Evolutionary conservation across 2,113 vertebrate genomes (phyloP).

Genomic region (Rhadina sibilatrix): DNA sequence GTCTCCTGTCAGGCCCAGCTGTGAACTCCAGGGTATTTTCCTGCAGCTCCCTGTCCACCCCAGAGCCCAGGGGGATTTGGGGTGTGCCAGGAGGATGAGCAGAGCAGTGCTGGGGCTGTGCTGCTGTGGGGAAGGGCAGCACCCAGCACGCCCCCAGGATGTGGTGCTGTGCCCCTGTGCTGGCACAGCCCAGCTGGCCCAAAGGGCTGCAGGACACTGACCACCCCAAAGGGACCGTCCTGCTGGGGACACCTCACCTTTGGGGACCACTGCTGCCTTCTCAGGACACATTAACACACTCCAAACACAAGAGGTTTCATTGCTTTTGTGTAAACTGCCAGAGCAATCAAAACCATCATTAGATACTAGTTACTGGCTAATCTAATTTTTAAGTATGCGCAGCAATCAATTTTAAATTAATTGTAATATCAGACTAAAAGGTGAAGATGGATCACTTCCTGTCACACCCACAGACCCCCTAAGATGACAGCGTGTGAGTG

Average conservation of each 20-base stretch:
- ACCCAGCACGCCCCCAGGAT: rapidly evolving
- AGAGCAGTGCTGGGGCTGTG: background rate
- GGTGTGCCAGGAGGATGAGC: background rate
- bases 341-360: background rate
- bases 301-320: background rate
- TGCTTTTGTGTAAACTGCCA: background rate
- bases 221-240: rapidly evolving
- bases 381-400: conserved; percentile 2
- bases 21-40: background rate
- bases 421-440: background rate
- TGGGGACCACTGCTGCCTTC: background rate
- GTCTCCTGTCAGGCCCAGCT: background rate
- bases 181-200: background rate
- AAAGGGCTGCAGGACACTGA: background rate
- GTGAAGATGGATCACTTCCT: background rate
- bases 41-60: background rate
- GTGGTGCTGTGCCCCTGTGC: background rate
- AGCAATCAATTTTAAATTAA: conserved; percentile 22
- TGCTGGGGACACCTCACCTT: rapidly evolving
- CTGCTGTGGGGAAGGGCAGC: background rate
- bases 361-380: background rate
- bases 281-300: rapidly evolving
- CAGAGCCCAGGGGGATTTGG: background rate
- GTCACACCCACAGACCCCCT: background rate
- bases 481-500: background rate